A percentile compares a stretch with the other conserved stretches of the same genome.
These are phyloP conservation scores for Numenius arquata DNA, from an alignment of 2,113 vertebrate genomes.

Conservation along the genomic window DNA sequence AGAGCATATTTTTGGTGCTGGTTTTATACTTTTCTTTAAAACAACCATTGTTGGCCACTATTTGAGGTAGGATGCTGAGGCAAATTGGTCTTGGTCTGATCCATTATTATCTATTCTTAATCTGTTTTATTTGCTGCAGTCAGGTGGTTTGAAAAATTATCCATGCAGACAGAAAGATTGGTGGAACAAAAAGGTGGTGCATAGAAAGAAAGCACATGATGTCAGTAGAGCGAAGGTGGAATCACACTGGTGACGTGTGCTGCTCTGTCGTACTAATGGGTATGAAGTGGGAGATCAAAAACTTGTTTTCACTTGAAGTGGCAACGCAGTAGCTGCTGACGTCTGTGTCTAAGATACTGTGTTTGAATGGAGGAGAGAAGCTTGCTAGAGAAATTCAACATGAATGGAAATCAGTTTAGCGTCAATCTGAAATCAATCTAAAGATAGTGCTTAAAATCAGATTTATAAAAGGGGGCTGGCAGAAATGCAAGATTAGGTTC, in stretches of 20 bases:
- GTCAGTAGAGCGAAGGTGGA: neutral
- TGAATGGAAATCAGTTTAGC: neutral
- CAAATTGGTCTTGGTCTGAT: neutral
- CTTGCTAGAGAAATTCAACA: neutral
- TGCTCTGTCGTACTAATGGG: neutral
- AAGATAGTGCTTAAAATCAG: neutral
- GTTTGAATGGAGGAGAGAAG: neutral
- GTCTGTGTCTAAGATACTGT: neutral
- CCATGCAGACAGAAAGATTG: neutral
- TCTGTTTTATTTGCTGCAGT: neutral
- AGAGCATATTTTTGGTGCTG: neutral
- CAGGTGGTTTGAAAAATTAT: neutral
- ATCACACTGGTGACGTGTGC: neutral
- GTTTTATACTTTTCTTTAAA: neutral
- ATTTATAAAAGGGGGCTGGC: neutral
- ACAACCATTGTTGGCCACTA: neutral
- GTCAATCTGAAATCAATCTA: neutral
- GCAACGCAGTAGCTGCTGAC: neutral
- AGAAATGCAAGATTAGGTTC: neutral
- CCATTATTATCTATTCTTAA: neutral
- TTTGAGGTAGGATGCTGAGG: neutral
- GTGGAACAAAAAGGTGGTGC: neutral
- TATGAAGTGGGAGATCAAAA: neutral
- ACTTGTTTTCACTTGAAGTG: neutral
- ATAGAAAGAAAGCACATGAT: neutral